phyloP scores from a whole-genome alignment of 2,113 vertebrate species.

The Clarias batrachus region DNA sequence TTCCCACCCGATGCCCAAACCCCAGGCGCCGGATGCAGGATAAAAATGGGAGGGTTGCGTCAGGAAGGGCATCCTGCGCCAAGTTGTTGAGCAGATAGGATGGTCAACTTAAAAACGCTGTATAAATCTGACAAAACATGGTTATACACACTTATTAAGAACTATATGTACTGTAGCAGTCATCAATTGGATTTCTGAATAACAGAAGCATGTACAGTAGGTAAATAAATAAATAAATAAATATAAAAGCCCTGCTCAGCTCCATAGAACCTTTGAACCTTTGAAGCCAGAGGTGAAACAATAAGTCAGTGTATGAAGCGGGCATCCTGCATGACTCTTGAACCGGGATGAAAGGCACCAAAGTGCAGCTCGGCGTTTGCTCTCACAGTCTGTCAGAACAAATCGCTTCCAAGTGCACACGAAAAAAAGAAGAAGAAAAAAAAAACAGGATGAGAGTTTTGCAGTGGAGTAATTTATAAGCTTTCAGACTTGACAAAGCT shows the following conservation, averaged over 20 bases:
- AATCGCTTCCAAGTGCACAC: background rate
- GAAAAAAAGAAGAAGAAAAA: background rate
- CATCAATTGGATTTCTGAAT: background rate
- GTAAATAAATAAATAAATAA: background rate
- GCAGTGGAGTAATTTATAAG: background rate
- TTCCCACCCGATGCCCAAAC: no score
- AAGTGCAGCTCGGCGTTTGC: background rate
- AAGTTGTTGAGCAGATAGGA: no score
- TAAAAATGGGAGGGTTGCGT: no score
- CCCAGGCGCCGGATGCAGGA: no score
- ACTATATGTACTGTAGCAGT: background rate
- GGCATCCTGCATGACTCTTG: background rate
- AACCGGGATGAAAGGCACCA: constrained; percentile 29
- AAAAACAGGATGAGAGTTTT: background rate
- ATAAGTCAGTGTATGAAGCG: background rate
- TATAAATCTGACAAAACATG: background rate
- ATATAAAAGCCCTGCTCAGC: background rate
- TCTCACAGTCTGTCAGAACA: constrained; percentile 2
- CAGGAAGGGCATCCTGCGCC: no score
- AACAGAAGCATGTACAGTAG: background rate
- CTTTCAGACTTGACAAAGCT: background rate
- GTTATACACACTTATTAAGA: background rate
- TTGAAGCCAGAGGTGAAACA: background rate
- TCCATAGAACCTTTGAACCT: background rate
- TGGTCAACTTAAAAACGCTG: no score